These are phyloP conservation scores for Aricia agestis DNA, from an alignment of 1,140 invertebrate species.

Conservation along the genomic window DNA sequence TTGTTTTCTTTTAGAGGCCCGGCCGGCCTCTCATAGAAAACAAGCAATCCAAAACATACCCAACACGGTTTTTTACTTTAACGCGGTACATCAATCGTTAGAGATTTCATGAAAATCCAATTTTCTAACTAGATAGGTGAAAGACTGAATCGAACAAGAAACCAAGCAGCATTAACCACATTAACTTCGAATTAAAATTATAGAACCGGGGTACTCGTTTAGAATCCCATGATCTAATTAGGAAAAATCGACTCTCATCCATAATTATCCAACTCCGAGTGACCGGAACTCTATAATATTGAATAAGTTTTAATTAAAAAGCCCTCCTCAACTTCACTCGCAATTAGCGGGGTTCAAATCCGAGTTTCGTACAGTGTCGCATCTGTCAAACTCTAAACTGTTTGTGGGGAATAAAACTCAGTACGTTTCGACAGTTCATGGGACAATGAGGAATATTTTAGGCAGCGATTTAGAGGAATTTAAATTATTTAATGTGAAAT, in stretches of 20 bases:
- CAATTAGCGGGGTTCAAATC: conserved; percentile 52
- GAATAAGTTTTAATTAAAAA: conserved; percentile 74
- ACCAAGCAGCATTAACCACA: no score
- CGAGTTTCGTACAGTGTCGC: conserved; percentile 15
- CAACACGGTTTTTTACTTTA: no score
- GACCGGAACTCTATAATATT: conserved; percentile 62
- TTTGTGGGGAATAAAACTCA: background rate
- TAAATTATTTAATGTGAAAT: no score
- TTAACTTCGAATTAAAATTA: no score
- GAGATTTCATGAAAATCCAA: no score
- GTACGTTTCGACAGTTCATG: background rate
- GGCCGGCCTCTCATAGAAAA: no score
- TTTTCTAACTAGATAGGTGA: no score
- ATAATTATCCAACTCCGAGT: conserved; percentile 35
- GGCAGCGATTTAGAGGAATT: no score
- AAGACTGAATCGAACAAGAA: no score
- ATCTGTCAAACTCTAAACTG: background rate
- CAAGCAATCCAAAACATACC: no score
- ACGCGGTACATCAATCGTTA: no score
- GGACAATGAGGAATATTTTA: background rate
- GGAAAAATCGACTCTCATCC: conserved; percentile 38
- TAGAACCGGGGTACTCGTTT: conserved; percentile 19
- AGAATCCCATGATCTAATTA: conserved; percentile 40
- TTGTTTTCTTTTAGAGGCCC: no score
- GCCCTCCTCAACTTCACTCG: conserved; percentile 50